Evolutionary conservation across 2,113 vertebrate species (phyloP), one percentile per base, ranked within the genome.

Genomic region (Pelmatolapia mariae): DNA sequence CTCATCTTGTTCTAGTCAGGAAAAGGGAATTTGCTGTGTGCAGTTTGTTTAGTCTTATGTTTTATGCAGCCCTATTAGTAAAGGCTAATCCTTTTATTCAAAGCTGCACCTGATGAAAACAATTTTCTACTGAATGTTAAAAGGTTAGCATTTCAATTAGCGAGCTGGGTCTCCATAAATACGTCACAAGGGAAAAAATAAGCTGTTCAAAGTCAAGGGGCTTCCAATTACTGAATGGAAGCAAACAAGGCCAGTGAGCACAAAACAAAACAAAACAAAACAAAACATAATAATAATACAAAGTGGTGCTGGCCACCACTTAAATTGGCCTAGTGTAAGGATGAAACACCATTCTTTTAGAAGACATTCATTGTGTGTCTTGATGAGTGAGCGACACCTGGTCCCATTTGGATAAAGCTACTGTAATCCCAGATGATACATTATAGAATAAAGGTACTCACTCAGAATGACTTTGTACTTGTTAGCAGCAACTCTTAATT

Each of bases 101-200:
- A 24, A 85, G 76, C n/a, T 53, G n/a, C 26, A 31, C 10, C 76
- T 57, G 33, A 76, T 81, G 52, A 73, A 81, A 86, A 40, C 33
- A 9, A 71, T 36, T 52, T 71, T 82, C 29, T n/a, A 50, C 26
- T 16, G 52, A 50, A 56, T 79, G 56, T 78, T 78, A 57, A 78
- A 87, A 90, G 85, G 85, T 85, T 87, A 63, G 53, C 36, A 18
- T 83, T 84, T 85, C 83, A 84, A 83, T 89, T 80, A 57, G 81
- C 2, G n/a, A 61, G 73, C 63, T 56, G 6, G 38, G 40, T 50
- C 38, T 61, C 29, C 22, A 61, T n/a, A 9, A 29, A 56, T 6
- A 84, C 10, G 5, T 36, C 31, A 40, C 29, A 8, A 40, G 11
- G 24, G 18, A 8, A 40, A 59, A 84, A 61, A 40, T 22, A 80